Conservation (phyloP, 1,140 invertebrate genomes). For the Hylaeus anthracinus region DNA sequence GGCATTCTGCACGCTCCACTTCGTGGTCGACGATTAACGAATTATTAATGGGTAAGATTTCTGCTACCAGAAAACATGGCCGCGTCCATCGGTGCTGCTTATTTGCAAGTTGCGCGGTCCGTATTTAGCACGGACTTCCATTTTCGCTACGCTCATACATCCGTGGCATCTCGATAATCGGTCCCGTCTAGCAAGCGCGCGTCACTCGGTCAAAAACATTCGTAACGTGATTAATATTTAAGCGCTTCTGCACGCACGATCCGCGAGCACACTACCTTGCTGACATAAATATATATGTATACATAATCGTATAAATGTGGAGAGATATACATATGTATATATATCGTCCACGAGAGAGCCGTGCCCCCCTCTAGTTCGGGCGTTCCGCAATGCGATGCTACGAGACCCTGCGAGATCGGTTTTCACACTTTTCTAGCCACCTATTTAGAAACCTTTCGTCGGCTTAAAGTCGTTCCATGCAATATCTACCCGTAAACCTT, state of each 20-base stretch:
- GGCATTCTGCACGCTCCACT: constrained; percentile 86
- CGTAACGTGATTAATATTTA: constrained; percentile 65
- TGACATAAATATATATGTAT: constrained; percentile 63
- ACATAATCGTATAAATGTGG: constrained; percentile 2
- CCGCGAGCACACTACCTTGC: constrained; percentile 58
- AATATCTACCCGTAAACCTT: not conserved
- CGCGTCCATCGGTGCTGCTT: constrained; percentile 76
- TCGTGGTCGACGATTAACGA: constrained; percentile 57
- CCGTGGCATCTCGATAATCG: constrained; percentile 48
- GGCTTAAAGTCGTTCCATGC: not conserved
- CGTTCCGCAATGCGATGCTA: constrained; percentile 32
- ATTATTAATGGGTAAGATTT: constrained; percentile 73
- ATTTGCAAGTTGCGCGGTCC: constrained; percentile 62
- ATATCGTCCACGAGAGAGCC: constrained; percentile 29
- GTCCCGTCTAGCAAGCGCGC: constrained; percentile 53
- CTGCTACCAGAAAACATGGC: constrained; percentile 80
- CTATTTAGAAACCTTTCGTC: not conserved
- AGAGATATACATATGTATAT: constrained; percentile 46
- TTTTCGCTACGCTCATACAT: constrained; percentile 52
- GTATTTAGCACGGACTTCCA: constrained; percentile 58
- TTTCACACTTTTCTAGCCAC: not conserved
- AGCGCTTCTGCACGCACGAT: constrained; percentile 54
- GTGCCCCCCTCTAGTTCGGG: constrained; percentile 26
- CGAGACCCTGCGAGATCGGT: not conserved
- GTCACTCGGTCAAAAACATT: constrained; percentile 66